Conservation (phyloP, 2,113 vertebrate species). For the Etia nguti region DNA sequence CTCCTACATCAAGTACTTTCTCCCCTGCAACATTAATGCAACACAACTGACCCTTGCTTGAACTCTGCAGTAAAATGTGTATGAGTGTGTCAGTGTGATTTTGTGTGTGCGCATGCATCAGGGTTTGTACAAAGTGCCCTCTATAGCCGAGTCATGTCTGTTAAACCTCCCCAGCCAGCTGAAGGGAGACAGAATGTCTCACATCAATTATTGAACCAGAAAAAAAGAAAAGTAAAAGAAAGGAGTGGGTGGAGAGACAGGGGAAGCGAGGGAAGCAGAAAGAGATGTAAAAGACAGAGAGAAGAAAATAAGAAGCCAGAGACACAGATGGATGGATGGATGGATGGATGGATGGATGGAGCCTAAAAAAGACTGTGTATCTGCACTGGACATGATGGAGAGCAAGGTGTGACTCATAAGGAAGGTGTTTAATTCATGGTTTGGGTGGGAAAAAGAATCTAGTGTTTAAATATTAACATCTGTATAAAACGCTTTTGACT, state of each 20-base stretch:
- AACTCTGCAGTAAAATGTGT: slow-evolving; percentile 44
- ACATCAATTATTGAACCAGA: slow-evolving; percentile 62
- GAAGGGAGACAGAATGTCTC: slow-evolving; percentile 41
- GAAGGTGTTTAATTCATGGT: slow-evolving; percentile 42
- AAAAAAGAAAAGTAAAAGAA: neutral
- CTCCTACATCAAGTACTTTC: slow-evolving; percentile 24
- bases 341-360: neutral
- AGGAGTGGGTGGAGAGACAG: neutral
- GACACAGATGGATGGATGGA: neutral
- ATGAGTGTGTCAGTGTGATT: neutral
- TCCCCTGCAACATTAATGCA: slow-evolving; percentile 57
- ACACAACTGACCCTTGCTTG: slow-evolving; percentile 47
- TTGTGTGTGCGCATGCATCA: neutral
- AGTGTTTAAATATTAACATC: slow-evolving; percentile 46
- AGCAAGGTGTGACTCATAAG: slow-evolving; percentile 22
- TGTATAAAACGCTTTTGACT: slow-evolving; percentile 40
- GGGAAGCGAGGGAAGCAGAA: neutral
- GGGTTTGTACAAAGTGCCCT: slow-evolving; percentile 58
- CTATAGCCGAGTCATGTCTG: slow-evolving; percentile 55
- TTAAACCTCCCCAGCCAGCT: slow-evolving; percentile 45
- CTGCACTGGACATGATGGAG: neutral
- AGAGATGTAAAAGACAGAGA: neutral
- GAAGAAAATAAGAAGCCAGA: neutral
- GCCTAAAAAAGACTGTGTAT: neutral
- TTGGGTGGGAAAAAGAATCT: slow-evolving; percentile 7